Base-by-base conservation (phyloP, 2,888 invertebrate genomes). In the Chorisops tibialis region DNA sequence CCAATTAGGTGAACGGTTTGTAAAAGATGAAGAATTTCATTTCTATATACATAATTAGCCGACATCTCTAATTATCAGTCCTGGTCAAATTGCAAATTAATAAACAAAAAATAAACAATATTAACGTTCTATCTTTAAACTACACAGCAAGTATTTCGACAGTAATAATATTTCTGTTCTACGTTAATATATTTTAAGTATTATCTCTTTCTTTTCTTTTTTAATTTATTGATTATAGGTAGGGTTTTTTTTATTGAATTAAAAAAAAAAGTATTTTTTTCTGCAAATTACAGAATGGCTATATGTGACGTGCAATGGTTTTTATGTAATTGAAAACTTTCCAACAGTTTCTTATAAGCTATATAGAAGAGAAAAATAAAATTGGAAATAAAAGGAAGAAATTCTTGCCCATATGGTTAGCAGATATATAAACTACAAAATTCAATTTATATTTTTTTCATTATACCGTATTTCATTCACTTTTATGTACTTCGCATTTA, bases 241-340 rank as follows among this genome's bases (percentile, higher is more conserved):
- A 35, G 14, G 21, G 11, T 12, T 35, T 50, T 30, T 11, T 24
- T 22, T 21, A 12, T 50, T 50, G 14, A 50, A n/a, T n/a, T n/a
- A n/a, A n/a, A n/a, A n/a, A n/a, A n/a, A n/a, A n/a, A n/a, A n/a
- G n/a, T 11, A 30, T 50, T 35, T n/a, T 30, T 45, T 48, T 6
- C 16, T 22, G 18, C 24, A 52, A 52, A 38, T 38, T 9, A 9
- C 30, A 38, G 52, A 51, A 39, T 22, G 41, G 52, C 52, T n/a
- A 21, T n/a, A n/a, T 54, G 52, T 54, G 21, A 39, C 52, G 52
- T 54, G 52, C 52, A 54, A 38, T 22, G 37, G 19, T 52, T 19
- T 52, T 38, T 38, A 38, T 35, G 12, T 18, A 49, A 16, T 45
- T 16, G 39, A 45, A 18, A 45, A 18, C 14, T 18, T 18, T 18